Percentiles rank a stretch among this genome's conserved stretches.
Evolutionary conservation across 2,888 invertebrate genomes (phyloP).

Genomic region (Monochamus alternatus): DNA sequence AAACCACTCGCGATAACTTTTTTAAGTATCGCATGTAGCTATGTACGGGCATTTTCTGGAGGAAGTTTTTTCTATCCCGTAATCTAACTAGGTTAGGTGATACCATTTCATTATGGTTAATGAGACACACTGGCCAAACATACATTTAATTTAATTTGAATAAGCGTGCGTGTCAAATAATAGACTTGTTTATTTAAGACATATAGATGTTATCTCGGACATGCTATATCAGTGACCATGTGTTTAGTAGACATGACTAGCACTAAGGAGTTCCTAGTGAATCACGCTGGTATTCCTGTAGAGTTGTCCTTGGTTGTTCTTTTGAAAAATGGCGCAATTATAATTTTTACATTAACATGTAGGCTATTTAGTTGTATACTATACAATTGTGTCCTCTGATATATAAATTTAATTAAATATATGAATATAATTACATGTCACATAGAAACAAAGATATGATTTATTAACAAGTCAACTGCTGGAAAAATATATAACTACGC

Average conservation of each 20-base stretch:
- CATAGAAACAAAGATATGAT: too few relatives aligned
- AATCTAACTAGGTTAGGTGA: not conserved
- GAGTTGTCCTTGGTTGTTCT: not conserved
- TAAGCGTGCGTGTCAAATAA: constrained; percentile 8
- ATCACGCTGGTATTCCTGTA: not conserved
- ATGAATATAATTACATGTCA: too few relatives aligned
- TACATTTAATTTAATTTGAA: constrained; percentile 10
- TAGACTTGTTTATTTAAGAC: constrained; percentile 17
- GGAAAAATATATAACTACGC: too few relatives aligned
- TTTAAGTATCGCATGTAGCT: not conserved
- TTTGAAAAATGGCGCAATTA: not conserved
- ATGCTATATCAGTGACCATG: not conserved
- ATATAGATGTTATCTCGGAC: constrained; percentile 16
- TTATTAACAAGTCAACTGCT: too few relatives aligned
- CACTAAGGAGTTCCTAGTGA: not conserved
- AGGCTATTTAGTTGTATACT: too few relatives aligned
- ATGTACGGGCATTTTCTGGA: not conserved
- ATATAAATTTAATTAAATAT: too few relatives aligned
- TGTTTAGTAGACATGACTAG: not conserved
- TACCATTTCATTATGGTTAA: constrained; percentile 1
- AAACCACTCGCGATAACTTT: not conserved
- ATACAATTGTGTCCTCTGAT: too few relatives aligned
- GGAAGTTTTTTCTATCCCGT: not conserved
- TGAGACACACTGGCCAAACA: not conserved
- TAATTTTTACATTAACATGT: not conserved